Evolutionary conservation across 2,113 vertebrate genomes (phyloP).

Genomic region (Oreochromis spilurus): DNA sequence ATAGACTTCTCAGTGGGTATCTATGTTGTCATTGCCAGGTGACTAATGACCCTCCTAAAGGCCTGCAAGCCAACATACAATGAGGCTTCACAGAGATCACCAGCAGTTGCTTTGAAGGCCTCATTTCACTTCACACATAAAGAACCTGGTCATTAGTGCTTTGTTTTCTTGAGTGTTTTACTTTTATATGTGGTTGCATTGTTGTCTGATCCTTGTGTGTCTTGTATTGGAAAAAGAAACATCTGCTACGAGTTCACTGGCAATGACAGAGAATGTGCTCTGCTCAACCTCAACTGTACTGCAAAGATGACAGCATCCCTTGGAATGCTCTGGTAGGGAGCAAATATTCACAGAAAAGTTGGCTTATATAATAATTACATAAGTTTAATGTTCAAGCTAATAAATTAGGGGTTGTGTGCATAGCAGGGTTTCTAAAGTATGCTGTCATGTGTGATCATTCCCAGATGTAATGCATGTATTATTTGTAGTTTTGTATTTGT

Average conservation of each 20-base stretch:
- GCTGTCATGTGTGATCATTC: background rate
- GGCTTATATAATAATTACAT: background rate
- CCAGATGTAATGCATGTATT: background rate
- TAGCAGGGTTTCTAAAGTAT: constrained; percentile 23
- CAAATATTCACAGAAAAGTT: background rate
- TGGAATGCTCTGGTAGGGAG: constrained; percentile 74
- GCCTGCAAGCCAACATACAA: constrained; percentile 76
- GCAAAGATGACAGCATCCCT: constrained; percentile 69
- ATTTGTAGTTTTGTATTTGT: background rate
- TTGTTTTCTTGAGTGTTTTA: background rate
- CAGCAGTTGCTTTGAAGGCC: constrained; percentile 74
- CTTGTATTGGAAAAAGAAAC: constrained; percentile 79
- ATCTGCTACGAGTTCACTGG: constrained; percentile 82
- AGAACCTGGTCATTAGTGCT: background rate
- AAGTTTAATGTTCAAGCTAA: background rate
- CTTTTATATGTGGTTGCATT: background rate
- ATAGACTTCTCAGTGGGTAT: background rate
- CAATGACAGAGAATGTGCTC: constrained; percentile 80
- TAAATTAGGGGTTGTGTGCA: background rate
- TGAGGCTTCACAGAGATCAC: constrained; percentile 78
- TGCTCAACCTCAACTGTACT: constrained; percentile 80
- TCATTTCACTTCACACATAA: constrained; percentile 47
- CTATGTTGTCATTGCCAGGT: constrained; percentile 52
- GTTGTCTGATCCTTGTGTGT: background rate
- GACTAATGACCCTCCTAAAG: constrained; percentile 81